Base-by-base conservation (phyloP, 2,888 invertebrate genomes). In the Dione vanillae region DNA sequence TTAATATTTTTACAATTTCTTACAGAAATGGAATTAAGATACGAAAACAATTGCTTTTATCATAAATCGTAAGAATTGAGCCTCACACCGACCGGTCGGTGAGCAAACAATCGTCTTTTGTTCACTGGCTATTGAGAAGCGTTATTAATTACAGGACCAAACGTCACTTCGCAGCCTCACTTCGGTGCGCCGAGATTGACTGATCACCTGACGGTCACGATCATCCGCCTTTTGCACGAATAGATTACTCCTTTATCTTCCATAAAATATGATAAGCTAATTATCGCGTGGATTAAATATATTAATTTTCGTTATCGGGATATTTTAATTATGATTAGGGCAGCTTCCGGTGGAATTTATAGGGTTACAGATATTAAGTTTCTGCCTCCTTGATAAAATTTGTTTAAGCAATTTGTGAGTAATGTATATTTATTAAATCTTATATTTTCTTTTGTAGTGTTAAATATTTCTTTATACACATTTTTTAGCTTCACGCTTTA, bases 81-180 rank as follows among this genome's bases (percentile, higher is more conserved):
- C 20, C 51, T 40, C 14, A 49, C 19, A 49, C 11, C 49, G 64
- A 14, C 64, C 64, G 64, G 19, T 49, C 64, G 37, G 64, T n/a
- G 64, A 64, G 67, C 62, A 65, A 70, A 71, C 91, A 90, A 91
- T 91, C 85, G 87, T 83, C 90, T 89, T 89, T 91, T 91, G 91
- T 91, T 68, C 69, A 40, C 54, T 70, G 81, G 82, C 90, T 83
- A n/a, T 8, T 90, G 87, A 90, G 86, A 85, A 86, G 79, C 86
- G 86, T 89, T 90, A 92, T 91, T 92, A 91, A 91, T 91, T 91
- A 91, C 83, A 83, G 73, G 37, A 54, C 71, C 71, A 72, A 74
- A 71, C 73, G 75, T 76, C 74, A 74, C 73, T 74, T 75, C 71
- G 73, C 69, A 72, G 73, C 72, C 70, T 74, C 73, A 74, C 69